Conservation (phyloP, 1,140 invertebrate species). For the Goniozus legneri region DNA sequence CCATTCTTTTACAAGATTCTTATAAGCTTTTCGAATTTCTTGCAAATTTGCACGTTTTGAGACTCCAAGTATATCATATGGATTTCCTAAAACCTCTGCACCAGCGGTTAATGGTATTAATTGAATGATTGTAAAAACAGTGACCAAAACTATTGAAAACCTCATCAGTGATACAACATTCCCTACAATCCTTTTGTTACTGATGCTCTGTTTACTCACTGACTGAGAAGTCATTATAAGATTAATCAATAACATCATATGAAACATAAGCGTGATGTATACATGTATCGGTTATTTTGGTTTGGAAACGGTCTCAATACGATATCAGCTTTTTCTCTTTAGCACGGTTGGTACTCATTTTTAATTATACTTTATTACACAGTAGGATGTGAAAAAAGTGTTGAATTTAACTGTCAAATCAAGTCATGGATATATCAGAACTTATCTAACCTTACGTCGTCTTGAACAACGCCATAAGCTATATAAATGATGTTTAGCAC, state of each 20-base stretch:
- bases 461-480: too few species aligned
- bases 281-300: not conserved
- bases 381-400: not conserved
- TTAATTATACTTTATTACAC: not conserved
- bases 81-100: conserved; percentile 63
- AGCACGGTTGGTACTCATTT: not conserved
- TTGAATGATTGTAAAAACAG: conserved; percentile 32
- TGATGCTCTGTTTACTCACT: conserved; percentile 24
- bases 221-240: conserved; percentile 31
- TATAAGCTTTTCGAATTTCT: conserved; percentile 88
- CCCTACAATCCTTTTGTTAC: conserved; percentile 21
- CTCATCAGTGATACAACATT: conserved; percentile 27
- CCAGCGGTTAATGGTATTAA: conserved; percentile 33
- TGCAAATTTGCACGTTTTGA: conserved; percentile 66
- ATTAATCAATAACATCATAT: conserved; percentile 35
- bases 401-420: not conserved
- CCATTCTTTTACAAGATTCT: conserved; percentile 87
- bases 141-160: conserved; percentile 33
- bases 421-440: not conserved
- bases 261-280: conserved; percentile 10
- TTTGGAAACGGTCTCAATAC: not conserved
- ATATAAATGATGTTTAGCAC: too few species aligned
- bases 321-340: not conserved
- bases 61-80: conserved; percentile 83
- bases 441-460: too few species aligned